Evolutionary conservation across 1,140 invertebrate genomes (phyloP).

Genomic region (Cydia amplana): DNA sequence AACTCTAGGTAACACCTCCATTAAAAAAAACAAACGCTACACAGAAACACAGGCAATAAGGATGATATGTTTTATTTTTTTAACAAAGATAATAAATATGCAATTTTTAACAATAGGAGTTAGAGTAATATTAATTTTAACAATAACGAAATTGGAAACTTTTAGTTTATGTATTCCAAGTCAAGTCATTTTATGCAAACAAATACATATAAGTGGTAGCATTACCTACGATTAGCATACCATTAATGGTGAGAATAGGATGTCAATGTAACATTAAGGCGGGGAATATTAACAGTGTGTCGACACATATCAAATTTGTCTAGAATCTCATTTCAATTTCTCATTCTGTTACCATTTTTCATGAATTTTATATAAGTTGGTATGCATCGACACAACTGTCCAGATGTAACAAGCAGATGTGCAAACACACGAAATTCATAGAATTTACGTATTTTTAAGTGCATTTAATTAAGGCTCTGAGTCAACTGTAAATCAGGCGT

Average conservation of each 20-base stretch:
- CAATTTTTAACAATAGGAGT: conserved; percentile 46
- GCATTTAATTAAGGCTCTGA: background rate
- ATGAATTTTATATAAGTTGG: too few relatives aligned
- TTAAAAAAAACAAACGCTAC: conserved; percentile 40
- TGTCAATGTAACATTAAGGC: background rate
- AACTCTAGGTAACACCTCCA: background rate
- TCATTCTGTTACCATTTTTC: background rate
- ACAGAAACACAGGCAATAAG: conserved; percentile 51
- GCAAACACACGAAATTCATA: background rate
- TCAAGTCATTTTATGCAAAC: background rate
- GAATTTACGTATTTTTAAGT: conserved; percentile 2
- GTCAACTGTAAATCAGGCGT: background rate
- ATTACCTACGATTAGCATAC: background rate
- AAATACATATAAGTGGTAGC: background rate
- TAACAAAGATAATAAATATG: conserved; percentile 61
- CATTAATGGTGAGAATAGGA: background rate
- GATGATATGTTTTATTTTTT: conserved; percentile 50
- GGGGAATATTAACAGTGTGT: background rate
- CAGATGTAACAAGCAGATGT: too few relatives aligned
- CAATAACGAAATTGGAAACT: background rate
- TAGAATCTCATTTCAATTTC: background rate
- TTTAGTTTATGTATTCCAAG: background rate
- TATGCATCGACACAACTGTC: too few relatives aligned
- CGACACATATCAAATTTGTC: background rate
- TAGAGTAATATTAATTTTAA: conserved; percentile 29